Evolutionary conservation across 2,113 vertebrate species (phyloP).

Genomic region (Tretioscincus oriximinensis): DNA sequence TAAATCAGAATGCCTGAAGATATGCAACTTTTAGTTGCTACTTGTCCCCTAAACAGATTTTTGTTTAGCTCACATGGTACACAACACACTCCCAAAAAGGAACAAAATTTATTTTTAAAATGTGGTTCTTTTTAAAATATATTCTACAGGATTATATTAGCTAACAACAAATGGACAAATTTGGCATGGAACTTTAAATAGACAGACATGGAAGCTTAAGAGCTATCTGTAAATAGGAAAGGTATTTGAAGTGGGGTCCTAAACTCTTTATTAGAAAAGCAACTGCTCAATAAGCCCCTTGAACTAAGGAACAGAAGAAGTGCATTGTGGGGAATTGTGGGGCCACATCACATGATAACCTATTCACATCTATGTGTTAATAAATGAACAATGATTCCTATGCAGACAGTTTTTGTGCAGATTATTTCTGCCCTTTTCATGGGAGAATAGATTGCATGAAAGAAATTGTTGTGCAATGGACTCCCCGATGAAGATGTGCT

Average conservation of each 20-base stretch:
- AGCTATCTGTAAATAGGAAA: conserved; percentile 10
- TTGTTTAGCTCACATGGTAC: neutral
- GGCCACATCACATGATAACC: conserved; percentile 22
- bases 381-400: conserved; percentile 27
- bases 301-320: neutral
- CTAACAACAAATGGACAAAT: conserved; percentile 14
- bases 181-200: conserved; percentile 18
- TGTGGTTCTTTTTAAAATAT: neutral
- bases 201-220: conserved; percentile 5
- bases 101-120: neutral
- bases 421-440: conserved; percentile 16
- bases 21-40: neutral
- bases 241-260: conserved; percentile 4
- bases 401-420: conserved; percentile 1
- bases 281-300: neutral
- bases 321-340: conserved; percentile 13
- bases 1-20: conserved; percentile 11
- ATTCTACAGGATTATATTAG: neutral
- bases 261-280: conserved; percentile 9
- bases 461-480: neutral
- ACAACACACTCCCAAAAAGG: neutral
- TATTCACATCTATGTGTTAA: conserved; percentile 25
- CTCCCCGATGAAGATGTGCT: neutral
- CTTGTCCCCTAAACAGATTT: conserved; percentile 11
- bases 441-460: conserved; percentile 2